phyloP scores from a whole-genome alignment of 1,140 invertebrate genomes.

The Gonatopus flavifemur region DNA sequence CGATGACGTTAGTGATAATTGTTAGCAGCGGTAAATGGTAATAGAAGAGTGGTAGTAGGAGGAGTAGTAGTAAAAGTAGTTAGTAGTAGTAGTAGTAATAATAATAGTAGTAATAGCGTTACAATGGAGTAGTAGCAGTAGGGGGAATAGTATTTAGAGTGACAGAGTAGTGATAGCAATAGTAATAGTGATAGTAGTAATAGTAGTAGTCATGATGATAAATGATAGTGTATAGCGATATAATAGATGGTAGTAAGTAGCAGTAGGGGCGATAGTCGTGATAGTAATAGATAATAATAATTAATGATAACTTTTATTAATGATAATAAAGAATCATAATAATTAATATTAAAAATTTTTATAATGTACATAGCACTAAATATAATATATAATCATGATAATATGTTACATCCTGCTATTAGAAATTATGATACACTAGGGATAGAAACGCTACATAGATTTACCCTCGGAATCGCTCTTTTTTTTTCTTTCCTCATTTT shows the following conservation, averaged over 20 bases:
- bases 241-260: constrained; percentile 11
- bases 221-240: constrained; percentile 20
- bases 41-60: constrained; percentile 22
- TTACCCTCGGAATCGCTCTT: constrained; percentile 23
- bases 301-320: constrained; percentile 36
- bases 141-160: constrained; percentile 27
- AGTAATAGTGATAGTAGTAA: constrained; percentile 15
- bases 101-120: constrained; percentile 31
- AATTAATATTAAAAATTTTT: constrained; percentile 41
- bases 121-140: constrained; percentile 29
- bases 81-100: constrained; percentile 30
- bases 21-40: constrained; percentile 38
- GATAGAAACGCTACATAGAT: constrained; percentile 45
- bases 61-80: constrained; percentile 31
- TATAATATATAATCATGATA: constrained; percentile 33
- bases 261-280: constrained; percentile 14
- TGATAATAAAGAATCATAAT: constrained; percentile 28
- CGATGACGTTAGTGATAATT: constrained; percentile 45
- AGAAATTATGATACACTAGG: constrained; percentile 55
- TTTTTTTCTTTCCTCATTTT: constrained; percentile 25
- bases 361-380: constrained; percentile 45
- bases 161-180: constrained; percentile 8
- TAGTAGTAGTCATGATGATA: constrained; percentile 5
- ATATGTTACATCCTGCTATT: constrained; percentile 54
- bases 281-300: constrained; percentile 16